phyloP scores from a whole-genome alignment of 2,113 vertebrate species.

The Furnarius figulus region DNA sequence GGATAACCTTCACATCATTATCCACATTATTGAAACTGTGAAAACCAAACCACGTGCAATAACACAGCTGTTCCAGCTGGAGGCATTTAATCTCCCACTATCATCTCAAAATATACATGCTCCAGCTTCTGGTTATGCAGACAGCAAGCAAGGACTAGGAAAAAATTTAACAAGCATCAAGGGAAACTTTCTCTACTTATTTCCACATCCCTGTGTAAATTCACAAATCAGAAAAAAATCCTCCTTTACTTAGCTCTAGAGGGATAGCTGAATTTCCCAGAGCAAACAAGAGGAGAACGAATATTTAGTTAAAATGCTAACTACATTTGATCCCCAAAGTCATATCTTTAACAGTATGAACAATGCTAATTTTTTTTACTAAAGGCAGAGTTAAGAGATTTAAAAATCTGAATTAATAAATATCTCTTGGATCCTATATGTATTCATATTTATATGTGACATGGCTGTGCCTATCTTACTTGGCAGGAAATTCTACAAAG shows the following conservation, averaged over 20 bases:
- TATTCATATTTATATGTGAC: fast-evolving
- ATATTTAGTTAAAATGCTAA: not conserved
- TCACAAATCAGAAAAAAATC: not conserved
- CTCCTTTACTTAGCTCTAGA: not conserved
- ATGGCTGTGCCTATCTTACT: not conserved
- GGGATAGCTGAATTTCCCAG: not conserved
- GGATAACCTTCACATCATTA: not conserved
- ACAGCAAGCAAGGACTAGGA: not conserved
- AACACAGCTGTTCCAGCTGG: not conserved
- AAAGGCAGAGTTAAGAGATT: not conserved
- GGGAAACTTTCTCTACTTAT: not conserved
- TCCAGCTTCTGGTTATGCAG: not conserved
- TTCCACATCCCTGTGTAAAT: not conserved
- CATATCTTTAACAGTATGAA: not conserved
- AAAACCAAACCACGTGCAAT: not conserved
- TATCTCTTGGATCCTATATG: not conserved
- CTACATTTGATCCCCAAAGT: not conserved
- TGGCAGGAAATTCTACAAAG: not conserved
- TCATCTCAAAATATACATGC: not conserved
- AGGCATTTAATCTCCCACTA: not conserved
- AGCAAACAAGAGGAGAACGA: not conserved
- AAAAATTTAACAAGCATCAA: not conserved
- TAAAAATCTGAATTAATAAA: not conserved
- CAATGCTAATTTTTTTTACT: not conserved
- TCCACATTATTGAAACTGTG: not conserved